Evolutionary conservation across 1,140 invertebrate species (phyloP), one percentile per base, ranked within the genome.

Genomic region (Notospermus geniculatus): DNA sequence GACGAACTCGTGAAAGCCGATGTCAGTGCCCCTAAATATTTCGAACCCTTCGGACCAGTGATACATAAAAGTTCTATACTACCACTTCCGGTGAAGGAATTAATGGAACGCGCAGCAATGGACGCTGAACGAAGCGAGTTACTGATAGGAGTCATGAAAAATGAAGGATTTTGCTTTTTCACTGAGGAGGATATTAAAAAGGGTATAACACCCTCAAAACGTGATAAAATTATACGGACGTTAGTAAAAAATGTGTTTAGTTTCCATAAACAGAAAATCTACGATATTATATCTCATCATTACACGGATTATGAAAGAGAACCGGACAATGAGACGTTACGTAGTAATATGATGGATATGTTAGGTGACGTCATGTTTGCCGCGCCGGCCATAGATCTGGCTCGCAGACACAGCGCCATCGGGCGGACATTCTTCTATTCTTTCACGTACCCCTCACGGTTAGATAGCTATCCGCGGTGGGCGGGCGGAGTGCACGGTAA

Each of bases 201-300:
- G 71, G 96, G 96, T 23, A 93, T 98, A 73, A 91, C 95, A 73
- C 89, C 91, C 46, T 89, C 91, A 71, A 84, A 92, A 61, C 87
- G 95, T 61, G 91, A 95, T 75, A 89, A 90, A 78, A 94, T 97
- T 71, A 87, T 97, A 67, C 86, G 95, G 66, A 97, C 94, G 9
- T 92, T 98, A 74, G 84, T 87, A 45, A 89, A 93, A 23, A 91
- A 92, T 77, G 90, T 93, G 77, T 87, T 89, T n/a, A 90, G 89
- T 74, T 94, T 76, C 57, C 95, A 98, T 79, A 85, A 96, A 65
- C 94, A 93, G 71, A 95, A 98, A 81, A 97, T 98, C 77, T 95
- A 95, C 82, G 93, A 95, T 72, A 97, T 95, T 41, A 89, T 96
- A 25, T 90, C 97, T 66, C 97, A 98, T 80, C 93, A 98, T 77